A percentile compares a stretch with the other conserved stretches of the same genome.
These are phyloP conservation scores for Adela reaumurella DNA, from an alignment of 2,888 invertebrate species.

Conservation along the genomic window DNA sequence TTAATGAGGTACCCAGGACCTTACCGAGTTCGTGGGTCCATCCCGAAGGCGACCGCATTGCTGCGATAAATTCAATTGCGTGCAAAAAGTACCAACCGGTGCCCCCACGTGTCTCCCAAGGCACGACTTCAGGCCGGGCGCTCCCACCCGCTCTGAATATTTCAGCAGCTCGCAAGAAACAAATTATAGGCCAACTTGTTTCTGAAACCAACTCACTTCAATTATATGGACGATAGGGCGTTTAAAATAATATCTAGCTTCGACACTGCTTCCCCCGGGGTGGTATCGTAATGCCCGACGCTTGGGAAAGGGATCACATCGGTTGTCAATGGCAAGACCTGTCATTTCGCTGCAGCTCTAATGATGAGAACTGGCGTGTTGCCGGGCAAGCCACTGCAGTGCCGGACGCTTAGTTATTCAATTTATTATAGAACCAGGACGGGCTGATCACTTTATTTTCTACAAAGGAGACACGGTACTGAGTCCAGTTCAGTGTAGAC, in stretches of 20 bases:
- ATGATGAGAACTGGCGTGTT: background rate
- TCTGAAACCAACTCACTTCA: background rate
- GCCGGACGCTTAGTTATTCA: too few relatives aligned
- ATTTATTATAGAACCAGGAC: too few relatives aligned
- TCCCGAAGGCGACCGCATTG: too few relatives aligned
- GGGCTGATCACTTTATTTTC: too few relatives aligned
- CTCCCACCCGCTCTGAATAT: constrained; percentile 30
- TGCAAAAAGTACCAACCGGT: background rate
- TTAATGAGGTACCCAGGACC: too few relatives aligned
- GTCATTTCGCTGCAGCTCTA: background rate
- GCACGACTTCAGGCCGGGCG: background rate
- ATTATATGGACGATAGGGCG: background rate
- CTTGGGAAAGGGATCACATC: background rate
- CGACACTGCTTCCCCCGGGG: background rate
- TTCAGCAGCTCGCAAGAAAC: constrained; percentile 29
- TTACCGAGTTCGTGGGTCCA: too few relatives aligned
- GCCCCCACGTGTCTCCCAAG: background rate
- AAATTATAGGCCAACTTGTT: constrained; percentile 33
- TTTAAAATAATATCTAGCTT: background rate
- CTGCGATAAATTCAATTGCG: background rate
- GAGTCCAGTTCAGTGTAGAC: too few relatives aligned
- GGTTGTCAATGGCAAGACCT: background rate
- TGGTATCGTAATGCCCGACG: too few relatives aligned
- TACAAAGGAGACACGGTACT: too few relatives aligned
- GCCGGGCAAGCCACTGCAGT: too few relatives aligned